Evolutionary conservation across 2,888 invertebrate genomes (phyloP).

Genomic region (Megastigmus dorsalis): DNA sequence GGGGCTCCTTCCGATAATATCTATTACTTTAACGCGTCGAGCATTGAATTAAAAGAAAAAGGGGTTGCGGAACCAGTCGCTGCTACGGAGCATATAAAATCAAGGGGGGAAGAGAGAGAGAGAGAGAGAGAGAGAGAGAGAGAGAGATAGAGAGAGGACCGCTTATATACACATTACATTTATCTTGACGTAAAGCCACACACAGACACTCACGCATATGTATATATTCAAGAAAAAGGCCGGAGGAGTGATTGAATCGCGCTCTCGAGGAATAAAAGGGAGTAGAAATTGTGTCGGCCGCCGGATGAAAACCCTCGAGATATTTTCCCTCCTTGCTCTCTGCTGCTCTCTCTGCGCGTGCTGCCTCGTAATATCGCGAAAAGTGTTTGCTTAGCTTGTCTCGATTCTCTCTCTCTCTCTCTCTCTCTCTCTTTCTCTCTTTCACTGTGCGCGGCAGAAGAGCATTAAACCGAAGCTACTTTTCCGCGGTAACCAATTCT

Average conservation of each 20-base stretch:
- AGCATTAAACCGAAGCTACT: slow-evolving; percentile 45
- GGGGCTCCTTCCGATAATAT: too few relatives aligned
- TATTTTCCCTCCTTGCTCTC: slow-evolving; percentile 51
- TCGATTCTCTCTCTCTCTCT: slow-evolving; percentile 53
- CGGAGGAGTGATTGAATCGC: slow-evolving; percentile 34
- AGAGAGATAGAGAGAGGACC: not conserved
- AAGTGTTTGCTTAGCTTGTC: slow-evolving; percentile 74
- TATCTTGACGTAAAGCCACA: too few relatives aligned
- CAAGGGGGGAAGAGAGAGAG: too few relatives aligned
- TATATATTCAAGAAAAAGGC: slow-evolving; percentile 29
- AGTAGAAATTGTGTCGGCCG: not conserved
- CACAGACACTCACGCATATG: too few relatives aligned
- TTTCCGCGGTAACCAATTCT: not conserved
- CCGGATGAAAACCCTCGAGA: slow-evolving; percentile 53
- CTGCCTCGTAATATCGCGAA: slow-evolving; percentile 70
- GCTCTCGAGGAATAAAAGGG: slow-evolving; percentile 30
- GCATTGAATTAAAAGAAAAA: too few relatives aligned
- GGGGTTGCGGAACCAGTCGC: too few relatives aligned
- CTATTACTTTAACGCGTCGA: too few relatives aligned
- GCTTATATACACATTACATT: not conserved
- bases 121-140: not conserved
- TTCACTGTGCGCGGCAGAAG: too few relatives aligned
- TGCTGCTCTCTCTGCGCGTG: not conserved
- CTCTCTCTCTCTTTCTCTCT: too few relatives aligned
- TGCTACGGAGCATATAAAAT: too few relatives aligned